Conservation (phyloP, 2,113 vertebrate species). For the Apistogramma diplotaenia region DNA sequence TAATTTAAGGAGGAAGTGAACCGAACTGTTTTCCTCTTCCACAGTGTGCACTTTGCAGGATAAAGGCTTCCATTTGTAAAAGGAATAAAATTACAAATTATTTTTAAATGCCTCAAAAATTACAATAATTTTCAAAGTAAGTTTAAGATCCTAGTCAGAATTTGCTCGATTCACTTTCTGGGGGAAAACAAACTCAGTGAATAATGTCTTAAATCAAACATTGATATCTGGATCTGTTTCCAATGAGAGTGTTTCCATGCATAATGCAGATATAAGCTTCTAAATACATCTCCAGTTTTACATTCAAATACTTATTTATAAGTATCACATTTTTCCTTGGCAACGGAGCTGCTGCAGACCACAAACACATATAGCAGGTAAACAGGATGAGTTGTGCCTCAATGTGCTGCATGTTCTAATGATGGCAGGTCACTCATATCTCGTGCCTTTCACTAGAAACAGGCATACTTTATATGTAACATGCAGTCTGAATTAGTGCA, state of each 20-base stretch:
- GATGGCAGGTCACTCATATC: not conserved
- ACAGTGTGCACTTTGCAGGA: not conserved
- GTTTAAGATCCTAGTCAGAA: slow-evolving; percentile 2
- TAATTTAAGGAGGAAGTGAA: slow-evolving; percentile 35
- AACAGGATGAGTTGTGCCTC: not conserved
- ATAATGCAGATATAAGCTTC: slow-evolving; percentile 45
- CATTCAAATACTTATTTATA: slow-evolving; percentile 35
- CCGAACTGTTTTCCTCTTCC: slow-evolving; percentile 9
- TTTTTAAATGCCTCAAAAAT: not conserved
- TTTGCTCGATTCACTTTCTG: not conserved
- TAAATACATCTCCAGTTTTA: slow-evolving; percentile 47
- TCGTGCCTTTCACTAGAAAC: not conserved
- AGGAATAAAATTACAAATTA: not conserved
- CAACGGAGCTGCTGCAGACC: not conserved
- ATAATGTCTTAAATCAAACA: slow-evolving; percentile 28
- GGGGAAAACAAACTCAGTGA: slow-evolving; percentile 17
- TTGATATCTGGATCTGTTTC: slow-evolving; percentile 5
- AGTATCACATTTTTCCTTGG: slow-evolving; percentile 33
- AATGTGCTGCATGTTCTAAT: not conserved
- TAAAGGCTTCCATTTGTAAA: slow-evolving; percentile 1
- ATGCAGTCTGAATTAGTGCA: not conserved
- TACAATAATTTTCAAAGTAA: not conserved
- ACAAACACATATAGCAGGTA: not conserved
- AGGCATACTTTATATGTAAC: not conserved
- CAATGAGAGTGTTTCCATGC: slow-evolving; percentile 14